These are phyloP conservation scores for Apostichopus californicus DNA, from an alignment of 35 echinoderm and acorn worm genomes.

Conservation along the genomic window DNA sequence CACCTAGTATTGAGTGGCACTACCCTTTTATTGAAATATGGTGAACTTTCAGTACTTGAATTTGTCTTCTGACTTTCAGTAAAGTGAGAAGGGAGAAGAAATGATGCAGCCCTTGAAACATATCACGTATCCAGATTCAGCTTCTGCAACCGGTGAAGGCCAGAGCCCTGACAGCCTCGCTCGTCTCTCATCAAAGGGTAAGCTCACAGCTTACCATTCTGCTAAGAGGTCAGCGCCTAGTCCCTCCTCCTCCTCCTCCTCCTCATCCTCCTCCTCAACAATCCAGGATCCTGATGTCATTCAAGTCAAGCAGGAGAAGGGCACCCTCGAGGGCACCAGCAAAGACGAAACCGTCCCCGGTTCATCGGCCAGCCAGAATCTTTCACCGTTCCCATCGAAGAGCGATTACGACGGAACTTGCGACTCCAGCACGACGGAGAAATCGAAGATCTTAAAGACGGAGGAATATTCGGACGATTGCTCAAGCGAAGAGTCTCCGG, in stretches of 20 bases:
- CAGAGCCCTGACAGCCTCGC: not conserved
- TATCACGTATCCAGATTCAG: constrained; percentile 21
- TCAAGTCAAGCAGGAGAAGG: constrained; percentile 27
- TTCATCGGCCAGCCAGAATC: not conserved
- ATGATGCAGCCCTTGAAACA: constrained; percentile 5
- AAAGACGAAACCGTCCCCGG: not conserved
- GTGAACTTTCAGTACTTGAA: not conserved
- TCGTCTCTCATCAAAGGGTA: not conserved
- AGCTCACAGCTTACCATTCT: not conserved
- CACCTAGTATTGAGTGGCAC: too few relatives aligned
- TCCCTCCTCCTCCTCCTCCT: not conserved
- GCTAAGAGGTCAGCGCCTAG: not conserved
- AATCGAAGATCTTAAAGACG: not conserved
- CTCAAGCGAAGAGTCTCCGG: constrained; percentile 21
- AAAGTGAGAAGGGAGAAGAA: constrained; percentile 8
- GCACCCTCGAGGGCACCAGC: not conserved
- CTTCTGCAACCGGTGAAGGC: not conserved
- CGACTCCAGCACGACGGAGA: constrained; percentile 26
- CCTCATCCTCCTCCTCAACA: not conserved
- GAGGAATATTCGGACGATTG: constrained; percentile 13
- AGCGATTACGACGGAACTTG: not conserved
- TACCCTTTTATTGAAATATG: too few relatives aligned
- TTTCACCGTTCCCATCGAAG: not conserved
- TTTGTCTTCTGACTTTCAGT: not conserved
- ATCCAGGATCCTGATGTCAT: not conserved